These are phyloP conservation scores for Anoura caudifer DNA, from an alignment of 2,113 vertebrate genomes.

Conservation along the genomic window DNA sequence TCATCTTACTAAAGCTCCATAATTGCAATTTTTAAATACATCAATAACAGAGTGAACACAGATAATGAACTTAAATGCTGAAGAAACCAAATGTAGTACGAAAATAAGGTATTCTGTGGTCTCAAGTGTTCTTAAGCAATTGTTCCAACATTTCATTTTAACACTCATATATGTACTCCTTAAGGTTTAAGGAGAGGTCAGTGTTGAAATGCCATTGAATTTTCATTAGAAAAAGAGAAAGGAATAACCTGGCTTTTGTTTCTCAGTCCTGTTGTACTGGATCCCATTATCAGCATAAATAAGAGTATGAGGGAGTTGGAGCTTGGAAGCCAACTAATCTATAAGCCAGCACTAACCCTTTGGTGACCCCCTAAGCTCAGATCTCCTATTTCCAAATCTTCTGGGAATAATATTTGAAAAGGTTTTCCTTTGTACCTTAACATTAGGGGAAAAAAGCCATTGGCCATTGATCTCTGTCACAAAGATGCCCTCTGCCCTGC, in stretches of 20 bases:
- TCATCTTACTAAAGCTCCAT: constrained; percentile 5
- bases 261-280: neutral
- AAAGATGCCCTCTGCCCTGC: constrained; percentile 54
- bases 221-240: constrained; percentile 52
- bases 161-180: neutral
- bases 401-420: constrained; percentile 58
- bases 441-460: constrained; percentile 27
- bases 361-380: constrained; percentile 18
- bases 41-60: neutral
- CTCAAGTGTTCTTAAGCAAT: neutral
- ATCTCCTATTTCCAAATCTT: constrained; percentile 33
- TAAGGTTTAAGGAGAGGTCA: constrained; percentile 30
- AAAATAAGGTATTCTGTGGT: neutral
- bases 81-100: neutral
- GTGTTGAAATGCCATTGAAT: constrained; percentile 59
- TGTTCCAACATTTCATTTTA: constrained; percentile 13
- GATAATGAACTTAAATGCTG: neutral
- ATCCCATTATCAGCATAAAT: neutral
- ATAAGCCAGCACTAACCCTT: constrained; percentile 13
- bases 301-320: neutral
- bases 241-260: constrained; percentile 1
- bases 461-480: constrained; percentile 62
- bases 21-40: constrained; percentile 20
- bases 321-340: neutral
- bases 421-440: constrained; percentile 60